phyloP scores from a whole-genome alignment of 2,113 vertebrate genomes.

The Pan paniscus region DNA sequence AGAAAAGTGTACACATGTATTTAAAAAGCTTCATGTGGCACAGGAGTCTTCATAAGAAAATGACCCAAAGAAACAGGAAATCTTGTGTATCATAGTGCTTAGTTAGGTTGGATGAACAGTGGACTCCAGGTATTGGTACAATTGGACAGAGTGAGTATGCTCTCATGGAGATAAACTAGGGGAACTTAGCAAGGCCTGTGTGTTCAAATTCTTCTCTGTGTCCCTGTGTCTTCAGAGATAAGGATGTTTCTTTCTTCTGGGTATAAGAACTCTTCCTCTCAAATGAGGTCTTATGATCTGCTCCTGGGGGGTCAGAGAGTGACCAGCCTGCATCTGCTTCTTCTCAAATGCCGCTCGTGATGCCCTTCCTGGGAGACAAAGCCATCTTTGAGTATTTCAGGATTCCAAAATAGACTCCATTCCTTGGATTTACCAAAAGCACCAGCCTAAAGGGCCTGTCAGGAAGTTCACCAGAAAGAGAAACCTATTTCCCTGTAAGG shows the following conservation, averaged over 20 bases:
- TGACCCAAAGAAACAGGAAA: background rate
- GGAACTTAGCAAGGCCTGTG: background rate
- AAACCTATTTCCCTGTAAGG: background rate
- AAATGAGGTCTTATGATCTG: background rate
- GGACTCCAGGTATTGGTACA: background rate
- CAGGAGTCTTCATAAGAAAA: background rate
- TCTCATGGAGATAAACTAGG: background rate
- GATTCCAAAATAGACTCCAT: background rate
- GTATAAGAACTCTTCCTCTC: background rate
- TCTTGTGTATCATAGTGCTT: background rate
- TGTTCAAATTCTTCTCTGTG: background rate
- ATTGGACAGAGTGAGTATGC: background rate
- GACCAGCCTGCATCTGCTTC: background rate
- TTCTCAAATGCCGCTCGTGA: background rate
- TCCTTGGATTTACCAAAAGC: background rate
- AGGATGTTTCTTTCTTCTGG: background rate
- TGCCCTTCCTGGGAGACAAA: background rate
- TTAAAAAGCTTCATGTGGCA: background rate
- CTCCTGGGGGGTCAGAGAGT: background rate
- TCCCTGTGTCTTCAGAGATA: background rate
- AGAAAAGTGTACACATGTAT: background rate
- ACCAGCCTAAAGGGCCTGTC: background rate
- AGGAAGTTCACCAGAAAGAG: background rate
- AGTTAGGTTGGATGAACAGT: background rate
- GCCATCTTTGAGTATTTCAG: background rate